Percentiles rank a stretch among this genome's conserved stretches.
phyloP scores from a whole-genome alignment of 2,888 invertebrate genomes.

The Phaonia tiefii region DNA sequence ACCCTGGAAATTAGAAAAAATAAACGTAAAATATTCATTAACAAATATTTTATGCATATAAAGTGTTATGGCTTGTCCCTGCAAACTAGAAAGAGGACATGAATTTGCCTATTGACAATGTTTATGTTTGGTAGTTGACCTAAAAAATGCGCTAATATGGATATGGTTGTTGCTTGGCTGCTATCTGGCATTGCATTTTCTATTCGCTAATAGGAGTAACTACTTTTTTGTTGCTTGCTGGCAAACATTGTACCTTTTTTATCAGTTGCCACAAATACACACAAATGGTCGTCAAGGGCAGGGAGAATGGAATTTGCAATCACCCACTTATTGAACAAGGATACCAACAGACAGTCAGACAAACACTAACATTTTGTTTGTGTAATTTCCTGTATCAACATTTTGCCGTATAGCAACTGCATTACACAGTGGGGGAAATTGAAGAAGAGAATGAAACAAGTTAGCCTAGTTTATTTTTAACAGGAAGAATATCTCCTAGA shows the following conservation, averaged over 20 bases:
- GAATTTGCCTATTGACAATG: neutral
- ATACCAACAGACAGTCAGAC: constrained; percentile 12
- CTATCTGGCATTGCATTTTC: too few relatives aligned
- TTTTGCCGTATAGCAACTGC: constrained; percentile 57
- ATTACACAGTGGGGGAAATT: constrained; percentile 12
- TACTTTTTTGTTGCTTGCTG: neutral
- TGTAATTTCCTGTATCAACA: constrained; percentile 65
- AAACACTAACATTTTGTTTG: constrained; percentile 43
- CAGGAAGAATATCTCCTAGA: too few relatives aligned
- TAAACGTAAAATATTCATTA: constrained; percentile 15
- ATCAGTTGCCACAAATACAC: constrained; percentile 13
- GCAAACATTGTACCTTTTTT: constrained; percentile 5
- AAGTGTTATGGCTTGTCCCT: neutral
- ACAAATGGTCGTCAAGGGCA: constrained; percentile 41
- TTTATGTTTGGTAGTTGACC: constrained; percentile 20
- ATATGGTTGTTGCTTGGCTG: neutral
- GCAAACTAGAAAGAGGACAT: neutral
- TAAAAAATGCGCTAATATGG: constrained; percentile 10
- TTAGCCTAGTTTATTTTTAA: too few relatives aligned
- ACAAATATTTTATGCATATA: constrained; percentile 9
- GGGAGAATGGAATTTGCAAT: constrained; percentile 32
- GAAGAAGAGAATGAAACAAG: too few relatives aligned
- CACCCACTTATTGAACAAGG: constrained; percentile 46
- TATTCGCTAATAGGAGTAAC: neutral
- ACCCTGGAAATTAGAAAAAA: constrained; percentile 61